phyloP scores from a whole-genome alignment of 1,140 invertebrate genomes.

The Phymorhynchus buccinoides region DNA sequence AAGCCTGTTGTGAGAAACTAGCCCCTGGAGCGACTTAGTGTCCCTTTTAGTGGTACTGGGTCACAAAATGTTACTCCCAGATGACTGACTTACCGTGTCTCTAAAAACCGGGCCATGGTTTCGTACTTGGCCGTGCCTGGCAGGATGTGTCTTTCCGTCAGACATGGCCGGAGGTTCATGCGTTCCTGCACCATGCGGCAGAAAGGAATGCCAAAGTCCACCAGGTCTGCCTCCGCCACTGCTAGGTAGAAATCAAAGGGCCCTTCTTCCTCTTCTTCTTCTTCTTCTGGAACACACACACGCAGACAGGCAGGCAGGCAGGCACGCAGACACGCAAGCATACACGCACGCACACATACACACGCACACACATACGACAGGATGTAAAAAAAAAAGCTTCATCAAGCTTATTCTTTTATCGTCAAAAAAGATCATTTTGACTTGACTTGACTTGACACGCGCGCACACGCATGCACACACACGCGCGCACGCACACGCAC shows the following conservation, averaged over 20 bases:
- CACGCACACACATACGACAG: no score
- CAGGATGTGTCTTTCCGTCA: neutral
- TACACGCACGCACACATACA: no score
- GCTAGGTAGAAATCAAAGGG: constrained; percentile 27
- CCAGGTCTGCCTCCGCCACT: constrained; percentile 18
- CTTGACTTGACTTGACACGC: no score
- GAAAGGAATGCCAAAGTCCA: constrained; percentile 8
- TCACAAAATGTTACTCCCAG: no score
- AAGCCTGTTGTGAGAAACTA: no score
- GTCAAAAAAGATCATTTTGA: no score
- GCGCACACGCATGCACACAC: constrained; percentile 13
- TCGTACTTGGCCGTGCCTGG: constrained; percentile 9
- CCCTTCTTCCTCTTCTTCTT: no score
- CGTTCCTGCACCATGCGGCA: neutral
- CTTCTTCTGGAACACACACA: no score
- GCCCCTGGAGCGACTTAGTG: no score
- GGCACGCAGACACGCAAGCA: neutral
- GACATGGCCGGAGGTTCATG: constrained; percentile 17
- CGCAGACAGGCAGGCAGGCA: neutral
- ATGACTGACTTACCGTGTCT: constrained; percentile 17
- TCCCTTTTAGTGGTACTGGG: no score
- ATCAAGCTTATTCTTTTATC: no score
- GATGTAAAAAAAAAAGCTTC: no score
- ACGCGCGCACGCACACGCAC: constrained; percentile 7
- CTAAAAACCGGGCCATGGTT: constrained; percentile 1